Base-by-base conservation (phyloP, 2,797 vertebrate genomes). In the Craterocephalus amniculus region DNA sequence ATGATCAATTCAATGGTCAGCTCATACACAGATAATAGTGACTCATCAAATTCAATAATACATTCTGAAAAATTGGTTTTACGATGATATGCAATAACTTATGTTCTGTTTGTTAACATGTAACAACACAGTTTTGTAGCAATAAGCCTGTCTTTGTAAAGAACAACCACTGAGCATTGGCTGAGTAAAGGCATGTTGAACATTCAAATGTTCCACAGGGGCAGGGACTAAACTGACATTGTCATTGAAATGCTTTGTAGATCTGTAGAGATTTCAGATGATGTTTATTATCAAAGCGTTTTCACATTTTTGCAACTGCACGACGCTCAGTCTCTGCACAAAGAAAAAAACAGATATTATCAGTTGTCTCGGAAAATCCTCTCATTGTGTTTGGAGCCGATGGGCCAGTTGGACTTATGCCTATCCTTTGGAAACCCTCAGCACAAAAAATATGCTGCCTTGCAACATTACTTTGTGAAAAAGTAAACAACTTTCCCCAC, bases 1-100 rank as follows among this genome's bases (percentile, higher is more conserved):
- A 75, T 13, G 11, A 65, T n/a, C 45, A 9, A 62, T 45, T 59
- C 62, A 58, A 55, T 59, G 58, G 49, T 70, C 48, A 64, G 38
- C 48, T 49, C 24, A 67, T 35, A 51, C 6, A 20, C 36, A 20
- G 54, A n/a, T 13, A 55, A 62, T 16, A 54, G 20, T 62, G 29
- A 36, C 14, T n/a, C 26, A 32, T 48, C 5, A 12, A 40, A 40
- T 27, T 51, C 4, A 38, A 16, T 27, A 9, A 40, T 22, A n/a
- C 31, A 29, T 66, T 34, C 20, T 8, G 12, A 26, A 20, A 31
- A 16, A 52, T 36, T 24, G n/a, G 31, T 40, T 65, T 52, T 51
- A 35, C 0, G 20, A 34, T 34, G 20, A 22, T 2, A 13, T 12
- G 18, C 18, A 22, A 14, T 16, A 31, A 29, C 43, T 48, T n/a